A percentile compares a stretch with the other conserved stretches of the same genome.
Evolutionary conservation across 2,113 vertebrate species (phyloP).

Genomic region (Peucedramus taeniatus): DNA sequence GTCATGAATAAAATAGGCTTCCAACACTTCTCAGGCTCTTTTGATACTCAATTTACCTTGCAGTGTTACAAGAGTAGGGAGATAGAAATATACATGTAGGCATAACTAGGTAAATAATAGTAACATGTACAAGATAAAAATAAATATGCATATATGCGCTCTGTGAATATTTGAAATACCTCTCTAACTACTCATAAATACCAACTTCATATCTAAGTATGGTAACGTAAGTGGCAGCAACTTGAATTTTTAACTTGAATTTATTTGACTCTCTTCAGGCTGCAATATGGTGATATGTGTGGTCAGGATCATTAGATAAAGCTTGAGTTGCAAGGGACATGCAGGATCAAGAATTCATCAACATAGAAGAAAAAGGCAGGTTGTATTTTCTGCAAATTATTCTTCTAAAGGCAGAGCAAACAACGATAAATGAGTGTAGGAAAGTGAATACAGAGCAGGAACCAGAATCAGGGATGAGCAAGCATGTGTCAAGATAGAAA

Average conservation of each 20-base stretch:
- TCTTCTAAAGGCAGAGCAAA: not conserved
- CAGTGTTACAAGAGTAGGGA: not conserved
- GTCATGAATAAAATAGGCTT: not conserved
- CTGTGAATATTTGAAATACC: not conserved
- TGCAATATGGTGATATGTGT: not conserved
- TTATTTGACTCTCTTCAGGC: not conserved
- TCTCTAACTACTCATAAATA: not conserved
- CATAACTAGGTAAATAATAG: not conserved
- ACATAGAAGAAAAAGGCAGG: not conserved
- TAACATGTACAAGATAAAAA: not conserved
- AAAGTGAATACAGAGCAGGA: not conserved
- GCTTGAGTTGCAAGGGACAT: not conserved
- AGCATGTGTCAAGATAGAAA: not conserved
- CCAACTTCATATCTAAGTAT: not conserved
- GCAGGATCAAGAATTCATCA: not conserved
- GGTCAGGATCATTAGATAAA: not conserved
- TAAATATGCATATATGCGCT: not conserved
- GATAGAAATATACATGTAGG: not conserved
- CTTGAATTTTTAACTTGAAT: not conserved
- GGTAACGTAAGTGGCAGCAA: not conserved
- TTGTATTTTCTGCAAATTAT: not conserved
- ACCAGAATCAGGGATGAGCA: not conserved
- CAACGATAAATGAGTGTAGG: not conserved
- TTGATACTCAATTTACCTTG: not conserved
- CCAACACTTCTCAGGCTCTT: not conserved